A percentile compares a stretch with the other conserved stretches of the same genome.
These are phyloP conservation scores for Temnopleurus reevesii DNA, from an alignment of 53 echinoderm and acorn worm genomes.

Conservation along the genomic window DNA sequence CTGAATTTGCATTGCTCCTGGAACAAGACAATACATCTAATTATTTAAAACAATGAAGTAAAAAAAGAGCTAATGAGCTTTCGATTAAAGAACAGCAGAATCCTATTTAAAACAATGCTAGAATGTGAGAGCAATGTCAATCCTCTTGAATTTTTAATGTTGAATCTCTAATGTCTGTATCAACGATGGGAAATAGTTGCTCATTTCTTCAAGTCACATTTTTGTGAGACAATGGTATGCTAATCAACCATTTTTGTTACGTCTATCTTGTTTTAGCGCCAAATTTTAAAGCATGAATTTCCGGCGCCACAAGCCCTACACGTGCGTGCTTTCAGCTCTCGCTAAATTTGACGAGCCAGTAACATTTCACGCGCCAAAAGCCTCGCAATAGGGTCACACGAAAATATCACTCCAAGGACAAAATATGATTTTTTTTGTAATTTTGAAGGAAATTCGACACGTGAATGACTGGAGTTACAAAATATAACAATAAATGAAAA, in stretches of 20 bases:
- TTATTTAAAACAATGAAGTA: no score
- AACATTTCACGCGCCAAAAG: not conserved
- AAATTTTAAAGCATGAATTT: not conserved
- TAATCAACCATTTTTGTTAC: not conserved
- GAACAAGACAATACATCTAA: no score
- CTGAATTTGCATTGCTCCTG: no score
- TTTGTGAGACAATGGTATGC: not conserved
- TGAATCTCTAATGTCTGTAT: no score
- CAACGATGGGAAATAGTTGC: not conserved
- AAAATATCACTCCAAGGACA: not conserved
- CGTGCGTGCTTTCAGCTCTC: not conserved
- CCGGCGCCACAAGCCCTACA: not conserved
- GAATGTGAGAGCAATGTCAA: no score
- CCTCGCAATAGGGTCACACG: not conserved
- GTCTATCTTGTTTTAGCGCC: not conserved
- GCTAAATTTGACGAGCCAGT: not conserved
- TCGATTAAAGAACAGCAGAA: no score
- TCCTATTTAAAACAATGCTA: no score
- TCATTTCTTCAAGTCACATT: not conserved
- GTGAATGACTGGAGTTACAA: not conserved
- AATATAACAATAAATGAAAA: constrained; percentile 9
- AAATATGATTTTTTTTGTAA: not conserved
- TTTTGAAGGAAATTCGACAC: not conserved
- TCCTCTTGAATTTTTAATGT: no score
- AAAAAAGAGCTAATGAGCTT: no score